Evolutionary conservation across 1,140 invertebrate species (phyloP).

Genomic region (Archegozetes longisetosus): DNA sequence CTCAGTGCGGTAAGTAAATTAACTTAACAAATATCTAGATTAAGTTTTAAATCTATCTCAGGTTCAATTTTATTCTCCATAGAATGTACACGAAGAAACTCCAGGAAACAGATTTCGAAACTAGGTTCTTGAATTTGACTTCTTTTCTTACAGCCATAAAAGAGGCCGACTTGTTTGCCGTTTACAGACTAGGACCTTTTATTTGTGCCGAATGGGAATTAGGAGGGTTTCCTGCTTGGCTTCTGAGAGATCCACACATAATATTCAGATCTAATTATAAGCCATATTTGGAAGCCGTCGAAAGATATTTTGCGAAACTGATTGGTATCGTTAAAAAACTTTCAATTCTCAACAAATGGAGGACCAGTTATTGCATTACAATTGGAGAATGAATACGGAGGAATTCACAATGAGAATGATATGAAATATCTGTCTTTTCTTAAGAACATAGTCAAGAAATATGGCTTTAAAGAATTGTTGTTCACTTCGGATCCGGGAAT

Average conservation of each 20-base stretch:
- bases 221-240: constrained; percentile 23
- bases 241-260: constrained; percentile 18
- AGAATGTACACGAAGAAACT: constrained; percentile 34
- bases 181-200: constrained; percentile 36
- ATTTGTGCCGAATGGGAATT: constrained; percentile 46
- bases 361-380: constrained; percentile 31
- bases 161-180: constrained; percentile 33
- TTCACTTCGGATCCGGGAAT: constrained; percentile 3
- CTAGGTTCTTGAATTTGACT: constrained; percentile 25
- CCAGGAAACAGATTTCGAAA: constrained; percentile 22
- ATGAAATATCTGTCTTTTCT: constrained; percentile 1
- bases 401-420: constrained; percentile 3
- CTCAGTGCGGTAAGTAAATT: constrained; percentile 53
- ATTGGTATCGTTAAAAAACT: constrained; percentile 27
- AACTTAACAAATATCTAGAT: background rate
- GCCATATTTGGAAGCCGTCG: constrained; percentile 26
- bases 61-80: constrained; percentile 37
- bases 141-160: constrained; percentile 35
- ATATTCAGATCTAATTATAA: constrained; percentile 17
- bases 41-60: too few relatives aligned
- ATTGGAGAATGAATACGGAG: constrained; percentile 23
- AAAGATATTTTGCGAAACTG: constrained; percentile 27
- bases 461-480: background rate
- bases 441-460: background rate
- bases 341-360: constrained; percentile 29